Conservation (phyloP, 2,113 vertebrate species). For the Oceanites oceanicus region DNA sequence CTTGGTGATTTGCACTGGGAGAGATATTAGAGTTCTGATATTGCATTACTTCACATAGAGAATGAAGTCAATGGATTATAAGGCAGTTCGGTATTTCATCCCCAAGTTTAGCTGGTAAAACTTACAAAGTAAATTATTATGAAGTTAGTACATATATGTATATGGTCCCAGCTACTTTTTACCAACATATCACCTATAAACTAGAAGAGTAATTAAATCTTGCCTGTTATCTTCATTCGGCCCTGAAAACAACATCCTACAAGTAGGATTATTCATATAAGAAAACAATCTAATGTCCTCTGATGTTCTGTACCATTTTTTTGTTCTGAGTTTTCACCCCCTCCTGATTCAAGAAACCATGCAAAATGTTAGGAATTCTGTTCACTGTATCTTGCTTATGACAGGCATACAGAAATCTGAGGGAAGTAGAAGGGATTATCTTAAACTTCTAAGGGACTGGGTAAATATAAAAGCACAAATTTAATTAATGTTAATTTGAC, state of each 20-base stretch:
- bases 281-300: not conserved
- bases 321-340: not conserved
- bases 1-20: not conserved
- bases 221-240: not conserved
- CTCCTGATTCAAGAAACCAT: not conserved
- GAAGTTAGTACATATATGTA: not conserved
- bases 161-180: not conserved
- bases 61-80: not conserved
- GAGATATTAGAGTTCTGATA: not conserved
- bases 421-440: not conserved
- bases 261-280: not conserved
- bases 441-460: not conserved
- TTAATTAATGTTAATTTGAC: conserved; percentile 21
- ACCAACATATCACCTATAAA: not conserved
- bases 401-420: not conserved
- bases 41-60: not conserved
- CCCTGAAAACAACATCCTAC: not conserved
- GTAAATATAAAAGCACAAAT: not conserved
- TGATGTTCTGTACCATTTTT: not conserved
- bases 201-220: not conserved
- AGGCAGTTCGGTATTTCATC: not conserved
- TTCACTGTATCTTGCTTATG: not conserved
- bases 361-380: not conserved
- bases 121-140: not conserved
- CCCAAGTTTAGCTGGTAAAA: not conserved